phyloP scores from a whole-genome alignment of 92 coral and sea anemone species.

The Zoanthus sociatus region DNA sequence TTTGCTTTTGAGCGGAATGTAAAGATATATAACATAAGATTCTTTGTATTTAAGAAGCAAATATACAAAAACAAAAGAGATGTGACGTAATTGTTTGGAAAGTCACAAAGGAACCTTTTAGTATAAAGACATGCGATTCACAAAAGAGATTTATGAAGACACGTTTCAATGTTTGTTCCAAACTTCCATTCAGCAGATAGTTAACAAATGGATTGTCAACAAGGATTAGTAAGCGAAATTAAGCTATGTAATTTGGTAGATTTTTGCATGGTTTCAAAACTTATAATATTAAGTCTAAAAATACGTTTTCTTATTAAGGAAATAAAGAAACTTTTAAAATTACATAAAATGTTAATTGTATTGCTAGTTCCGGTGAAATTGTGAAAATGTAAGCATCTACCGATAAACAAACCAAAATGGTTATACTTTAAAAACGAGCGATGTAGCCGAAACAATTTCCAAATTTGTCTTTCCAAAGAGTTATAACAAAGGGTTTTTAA shows the following conservation, averaged over 20 bases:
- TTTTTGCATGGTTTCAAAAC: neutral
- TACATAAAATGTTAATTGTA: neutral
- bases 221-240: neutral
- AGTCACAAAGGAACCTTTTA: neutral
- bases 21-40: neutral
- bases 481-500: neutral
- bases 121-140: neutral
- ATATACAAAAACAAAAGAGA: neutral
- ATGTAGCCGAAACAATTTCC: neutral
- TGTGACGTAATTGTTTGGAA: neutral
- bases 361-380: neutral
- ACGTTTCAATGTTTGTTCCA: neutral
- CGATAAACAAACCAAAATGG: neutral
- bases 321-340: neutral
- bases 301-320: neutral
- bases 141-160: neutral
- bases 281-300: neutral
- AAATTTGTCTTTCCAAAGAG: neutral
- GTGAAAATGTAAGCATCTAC: neutral
- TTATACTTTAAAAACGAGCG: neutral
- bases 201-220: neutral
- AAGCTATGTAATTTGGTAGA: neutral
- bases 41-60: neutral
- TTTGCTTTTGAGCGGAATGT: neutral
- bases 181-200: neutral